Percentiles rank a stretch among this genome's conserved stretches.
These are phyloP conservation scores for Chromoteleia sp. DNA, from an alignment of 2,888 invertebrate species.

Conservation along the genomic window DNA sequence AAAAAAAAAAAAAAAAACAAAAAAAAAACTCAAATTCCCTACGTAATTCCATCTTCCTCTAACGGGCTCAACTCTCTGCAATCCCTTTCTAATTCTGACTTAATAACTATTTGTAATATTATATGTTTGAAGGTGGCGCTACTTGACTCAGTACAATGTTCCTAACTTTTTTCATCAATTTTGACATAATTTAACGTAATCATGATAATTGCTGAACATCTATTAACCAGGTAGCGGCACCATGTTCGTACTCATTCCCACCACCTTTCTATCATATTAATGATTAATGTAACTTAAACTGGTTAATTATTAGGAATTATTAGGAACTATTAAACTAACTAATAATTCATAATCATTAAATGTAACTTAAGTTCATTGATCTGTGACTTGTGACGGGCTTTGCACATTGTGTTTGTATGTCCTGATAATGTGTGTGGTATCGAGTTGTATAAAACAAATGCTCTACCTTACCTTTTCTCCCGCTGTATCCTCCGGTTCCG, in stretches of 20 bases:
- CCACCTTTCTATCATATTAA: slow-evolving; percentile 37
- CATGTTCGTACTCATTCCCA: slow-evolving; percentile 36
- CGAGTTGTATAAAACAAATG: not conserved
- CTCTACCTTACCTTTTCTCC: slow-evolving; percentile 47
- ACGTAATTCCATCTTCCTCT: slow-evolving; percentile 51
- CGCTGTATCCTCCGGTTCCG: slow-evolving; percentile 12
- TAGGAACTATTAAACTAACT: no score
- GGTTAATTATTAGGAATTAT: slow-evolving; percentile 65
- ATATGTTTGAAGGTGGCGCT: slow-evolving; percentile 42
- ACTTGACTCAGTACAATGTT: slow-evolving; percentile 29
- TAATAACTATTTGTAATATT: slow-evolving; percentile 21
- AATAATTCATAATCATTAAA: slow-evolving; percentile 63
- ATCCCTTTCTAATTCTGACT: slow-evolving; percentile 13
- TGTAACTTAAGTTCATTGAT: slow-evolving; percentile 47
- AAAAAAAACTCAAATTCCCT: slow-evolving; percentile 41
- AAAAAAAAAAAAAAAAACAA: not conserved
- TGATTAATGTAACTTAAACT: slow-evolving; percentile 59
- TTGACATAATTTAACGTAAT: not conserved
- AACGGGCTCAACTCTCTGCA: not conserved
- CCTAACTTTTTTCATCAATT: not conserved
- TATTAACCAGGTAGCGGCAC: slow-evolving; percentile 58
- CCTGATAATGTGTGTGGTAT: slow-evolving; percentile 14
- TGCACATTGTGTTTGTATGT: slow-evolving; percentile 18
- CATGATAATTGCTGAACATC: not conserved
- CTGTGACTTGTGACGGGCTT: slow-evolving; percentile 43